A percentile compares a stretch with the other conserved stretches of the same genome.
Evolutionary conservation across 64 coral and sea anemone species (phyloP).

Genomic region (Dendronephthya gigantea): DNA sequence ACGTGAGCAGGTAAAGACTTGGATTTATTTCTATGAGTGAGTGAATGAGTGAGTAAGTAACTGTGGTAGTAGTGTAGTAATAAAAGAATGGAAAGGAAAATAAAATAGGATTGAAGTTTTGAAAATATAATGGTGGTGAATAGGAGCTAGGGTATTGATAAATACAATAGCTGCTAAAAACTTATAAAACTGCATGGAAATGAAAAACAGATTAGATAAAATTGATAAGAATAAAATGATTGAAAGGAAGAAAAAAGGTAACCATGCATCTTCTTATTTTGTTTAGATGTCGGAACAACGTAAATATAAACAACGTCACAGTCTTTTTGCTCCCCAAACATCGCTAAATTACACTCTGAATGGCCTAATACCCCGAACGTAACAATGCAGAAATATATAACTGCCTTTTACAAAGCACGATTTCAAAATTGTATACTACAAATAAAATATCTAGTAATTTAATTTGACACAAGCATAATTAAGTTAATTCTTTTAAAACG

Average conservation of each 20-base stretch:
- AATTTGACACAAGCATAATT: not conserved
- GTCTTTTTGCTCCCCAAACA: not conserved
- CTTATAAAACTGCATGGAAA: too few species aligned
- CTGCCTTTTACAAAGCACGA: not conserved
- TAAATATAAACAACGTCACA: constrained; percentile 4
- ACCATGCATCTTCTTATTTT: not conserved
- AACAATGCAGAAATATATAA: too few species aligned
- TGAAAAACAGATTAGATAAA: too few species aligned
- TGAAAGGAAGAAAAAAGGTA: not conserved
- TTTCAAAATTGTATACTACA: not conserved
- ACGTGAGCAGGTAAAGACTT: not conserved
- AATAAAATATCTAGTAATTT: not conserved
- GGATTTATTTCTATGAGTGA: not conserved
- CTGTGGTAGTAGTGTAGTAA: not conserved
- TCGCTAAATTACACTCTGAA: not conserved
- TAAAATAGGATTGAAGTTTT: too few species aligned
- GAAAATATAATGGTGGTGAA: too few species aligned
- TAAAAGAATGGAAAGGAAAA: too few species aligned
- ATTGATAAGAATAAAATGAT: too few species aligned
- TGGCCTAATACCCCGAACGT: not conserved
- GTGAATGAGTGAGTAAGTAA: not conserved
- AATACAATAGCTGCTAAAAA: too few species aligned
- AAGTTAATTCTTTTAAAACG: too few species aligned
- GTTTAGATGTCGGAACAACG: not conserved
- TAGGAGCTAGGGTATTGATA: not conserved